phyloP scores from a whole-genome alignment of 1,140 invertebrate genomes.

The Sitophilus oryzae region DNA sequence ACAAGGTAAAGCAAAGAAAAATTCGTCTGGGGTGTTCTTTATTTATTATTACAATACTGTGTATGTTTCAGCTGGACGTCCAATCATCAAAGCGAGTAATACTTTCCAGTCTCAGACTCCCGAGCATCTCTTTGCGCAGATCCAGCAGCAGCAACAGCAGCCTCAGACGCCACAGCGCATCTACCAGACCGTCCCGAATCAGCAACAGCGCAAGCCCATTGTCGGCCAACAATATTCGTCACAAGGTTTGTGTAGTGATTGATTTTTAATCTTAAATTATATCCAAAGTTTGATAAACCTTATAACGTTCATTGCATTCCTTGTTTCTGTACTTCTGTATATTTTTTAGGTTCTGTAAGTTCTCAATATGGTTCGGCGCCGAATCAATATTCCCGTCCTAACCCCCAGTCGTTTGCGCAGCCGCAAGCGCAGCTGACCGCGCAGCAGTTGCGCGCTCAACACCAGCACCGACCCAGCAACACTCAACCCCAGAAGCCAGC shows the following conservation, averaged over 20 bases:
- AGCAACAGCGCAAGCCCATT: conserved; percentile 35
- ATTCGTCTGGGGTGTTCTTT: no score
- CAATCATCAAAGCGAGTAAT: conserved; percentile 51
- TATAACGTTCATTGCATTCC: no score
- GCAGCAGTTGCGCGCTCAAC: conserved; percentile 40
- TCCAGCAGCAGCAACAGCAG: conserved; percentile 41
- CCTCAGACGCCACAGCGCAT: conserved; percentile 36
- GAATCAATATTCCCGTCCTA: conserved; percentile 20
- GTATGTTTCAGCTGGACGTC: conserved; percentile 46
- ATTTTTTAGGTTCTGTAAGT: conserved; percentile 5
- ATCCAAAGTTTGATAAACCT: background rate
- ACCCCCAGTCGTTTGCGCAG: conserved; percentile 16
- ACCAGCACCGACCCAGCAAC: conserved; percentile 35
- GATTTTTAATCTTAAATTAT: background rate
- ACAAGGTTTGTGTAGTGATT: conserved; percentile 10
- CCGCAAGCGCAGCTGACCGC: conserved; percentile 33
- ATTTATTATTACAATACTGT: no score
- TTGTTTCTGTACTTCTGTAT: no score
- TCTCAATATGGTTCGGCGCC: conserved; percentile 25
- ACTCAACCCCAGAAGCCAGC: background rate
- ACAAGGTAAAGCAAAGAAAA: conserved; percentile 30
- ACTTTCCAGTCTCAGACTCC: conserved; percentile 31
- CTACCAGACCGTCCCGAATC: conserved; percentile 29
- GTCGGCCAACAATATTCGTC: conserved; percentile 15
- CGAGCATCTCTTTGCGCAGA: conserved; percentile 40